phyloP scores from a whole-genome alignment of 37 sponge, comb jelly and placozoan species.

The Tethya wilhelma region DNA sequence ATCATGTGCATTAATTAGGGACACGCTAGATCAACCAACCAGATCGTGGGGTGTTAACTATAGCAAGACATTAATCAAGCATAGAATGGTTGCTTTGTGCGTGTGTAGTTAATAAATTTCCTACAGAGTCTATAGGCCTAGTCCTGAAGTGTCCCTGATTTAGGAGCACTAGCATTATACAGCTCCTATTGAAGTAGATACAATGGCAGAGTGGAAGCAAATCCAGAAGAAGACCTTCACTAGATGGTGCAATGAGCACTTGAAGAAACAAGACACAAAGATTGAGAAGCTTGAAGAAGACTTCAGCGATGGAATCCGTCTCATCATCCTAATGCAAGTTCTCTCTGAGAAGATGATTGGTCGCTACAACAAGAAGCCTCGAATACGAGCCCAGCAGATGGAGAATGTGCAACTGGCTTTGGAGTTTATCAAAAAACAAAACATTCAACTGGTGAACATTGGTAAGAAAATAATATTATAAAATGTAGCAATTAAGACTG shows the following conservation, averaged over 20 bases:
- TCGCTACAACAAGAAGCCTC: slow-evolving; percentile 73
- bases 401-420: slow-evolving; percentile 84
- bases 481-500: no score
- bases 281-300: slow-evolving; percentile 68
- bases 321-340: slow-evolving; percentile 81
- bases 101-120: no score
- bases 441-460: slow-evolving; percentile 74
- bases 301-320: slow-evolving; percentile 81
- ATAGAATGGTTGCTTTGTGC: no score
- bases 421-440: slow-evolving; percentile 68
- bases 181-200: no score
- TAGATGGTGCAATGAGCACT: slow-evolving; percentile 95
- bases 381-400: slow-evolving; percentile 83
- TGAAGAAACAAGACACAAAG: slow-evolving; percentile 71
- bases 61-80: no score
- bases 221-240: slow-evolving; percentile 98
- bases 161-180: no score
- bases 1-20: no score
- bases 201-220: slow-evolving; percentile 94
- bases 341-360: slow-evolving; percentile 81
- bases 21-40: no score
- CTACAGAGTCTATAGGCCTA: no score
- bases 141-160: no score
- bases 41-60: no score
- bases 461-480: no score